Evolutionary conservation across 1,140 invertebrate genomes (phyloP), one percentile per base, ranked within the genome.

Genomic region (Agrypnia vestita): DNA sequence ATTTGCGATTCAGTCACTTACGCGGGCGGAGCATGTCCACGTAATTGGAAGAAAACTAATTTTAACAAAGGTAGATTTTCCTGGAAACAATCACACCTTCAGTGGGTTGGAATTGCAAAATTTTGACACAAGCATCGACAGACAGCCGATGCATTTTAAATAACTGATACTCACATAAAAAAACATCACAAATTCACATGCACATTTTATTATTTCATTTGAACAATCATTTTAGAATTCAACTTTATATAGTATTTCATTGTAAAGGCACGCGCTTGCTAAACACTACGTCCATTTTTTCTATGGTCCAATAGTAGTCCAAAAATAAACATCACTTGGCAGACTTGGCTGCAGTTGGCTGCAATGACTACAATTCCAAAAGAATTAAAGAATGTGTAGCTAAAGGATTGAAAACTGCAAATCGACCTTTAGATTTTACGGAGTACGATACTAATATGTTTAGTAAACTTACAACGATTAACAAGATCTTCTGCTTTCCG

Each of bases 91-190:
- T 46, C 35, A 11, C 62, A 67, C 15, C 6, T 43, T 67, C 25
- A 44, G 55, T 67, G 25, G 13, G 43, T 67, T 59, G 55, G 21
- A 59, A 21, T 17, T 59, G 17, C 12, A 56, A 21, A 13, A 67
- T n/a, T 67, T 67, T 67, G 25, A 67, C 62, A 67, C 43, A 13
- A 12, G 35, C 21, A 10, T 67, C 15, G 21, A 12, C 15, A 19
- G 55, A 19, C 55, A 59, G n/a, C 11, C n/a, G n/a, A n/a, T 10
- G n/a, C 17, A 8, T 56, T 56, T 0, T 56, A 15, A 13, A 56
- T 11, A n/a, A 71, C 13, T 47, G 19, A 13, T 55, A 77, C 76
- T 77, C 49, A 77, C 76, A 67, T 21, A 46, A 25, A 77, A 77
- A 67, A 67, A 25, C 17, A 77, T 69, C 76, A 77, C 76, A 77